Conservation (phyloP, 2,888 invertebrate species). For the Trissolcus brochymenae region DNA sequence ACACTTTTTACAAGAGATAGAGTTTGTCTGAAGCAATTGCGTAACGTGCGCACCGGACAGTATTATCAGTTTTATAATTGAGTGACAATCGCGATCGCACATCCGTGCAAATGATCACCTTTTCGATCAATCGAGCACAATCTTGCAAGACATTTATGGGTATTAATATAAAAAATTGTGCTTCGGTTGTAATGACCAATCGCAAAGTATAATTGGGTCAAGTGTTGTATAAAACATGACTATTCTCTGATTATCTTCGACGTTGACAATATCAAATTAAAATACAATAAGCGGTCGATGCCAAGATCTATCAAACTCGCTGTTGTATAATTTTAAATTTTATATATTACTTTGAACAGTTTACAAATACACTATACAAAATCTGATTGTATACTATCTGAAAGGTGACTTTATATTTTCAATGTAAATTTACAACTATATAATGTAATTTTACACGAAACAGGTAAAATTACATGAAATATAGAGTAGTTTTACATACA, state of each 20-base stretch:
- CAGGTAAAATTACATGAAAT: too few relatives aligned
- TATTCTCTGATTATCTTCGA: constrained; percentile 34
- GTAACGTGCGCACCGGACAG: too few relatives aligned
- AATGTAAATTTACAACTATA: too few relatives aligned
- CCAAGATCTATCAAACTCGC: neutral
- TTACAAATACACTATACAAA: neutral
- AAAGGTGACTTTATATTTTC: too few relatives aligned
- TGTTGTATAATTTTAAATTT: neutral
- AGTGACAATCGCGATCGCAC: neutral
- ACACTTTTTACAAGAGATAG: constrained; percentile 34
- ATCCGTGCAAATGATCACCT: constrained; percentile 19
- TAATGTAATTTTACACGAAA: too few relatives aligned
- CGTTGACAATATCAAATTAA: constrained; percentile 34
- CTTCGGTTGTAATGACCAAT: constrained; percentile 39
- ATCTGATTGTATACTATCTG: neutral
- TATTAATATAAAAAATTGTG: constrained; percentile 35
- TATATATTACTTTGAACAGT: neutral
- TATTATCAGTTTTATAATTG: too few relatives aligned
- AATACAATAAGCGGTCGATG: constrained; percentile 29
- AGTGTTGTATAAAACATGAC: constrained; percentile 32
- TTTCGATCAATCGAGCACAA: constrained; percentile 12
- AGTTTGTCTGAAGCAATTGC: too few relatives aligned
- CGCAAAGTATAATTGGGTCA: constrained; percentile 46
- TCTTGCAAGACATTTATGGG: constrained; percentile 31
- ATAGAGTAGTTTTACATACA: too few relatives aligned